A percentile compares a stretch with the other conserved stretches of the same genome.
phyloP scores from a whole-genome alignment of 2,113 vertebrate species.

The Mirounga angustirostris region DNA sequence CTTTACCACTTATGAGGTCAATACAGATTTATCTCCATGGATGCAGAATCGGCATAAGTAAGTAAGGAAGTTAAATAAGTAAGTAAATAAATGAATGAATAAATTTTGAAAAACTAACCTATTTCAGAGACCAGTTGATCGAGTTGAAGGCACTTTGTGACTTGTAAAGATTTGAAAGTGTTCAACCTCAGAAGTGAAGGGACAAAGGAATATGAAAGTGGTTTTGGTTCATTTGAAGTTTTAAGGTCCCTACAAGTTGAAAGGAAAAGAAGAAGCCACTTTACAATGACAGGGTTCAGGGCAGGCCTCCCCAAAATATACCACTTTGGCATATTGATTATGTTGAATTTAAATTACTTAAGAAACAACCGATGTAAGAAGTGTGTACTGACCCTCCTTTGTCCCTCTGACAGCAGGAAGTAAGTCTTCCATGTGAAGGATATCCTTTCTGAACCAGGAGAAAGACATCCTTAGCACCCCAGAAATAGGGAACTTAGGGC shows the following conservation, averaged over 20 bases:
- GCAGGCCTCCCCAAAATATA: background rate
- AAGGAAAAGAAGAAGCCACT: background rate
- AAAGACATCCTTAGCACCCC: background rate
- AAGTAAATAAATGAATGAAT: background rate
- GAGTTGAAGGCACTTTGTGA: background rate
- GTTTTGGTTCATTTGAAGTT: background rate
- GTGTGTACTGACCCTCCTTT: background rate
- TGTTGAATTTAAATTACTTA: background rate
- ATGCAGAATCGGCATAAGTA: background rate
- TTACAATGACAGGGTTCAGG: background rate
- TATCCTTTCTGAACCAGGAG: background rate
- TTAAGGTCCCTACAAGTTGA: background rate
- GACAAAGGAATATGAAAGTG: background rate
- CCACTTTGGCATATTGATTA: background rate
- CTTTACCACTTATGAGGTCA: background rate
- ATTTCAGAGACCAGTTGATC: constrained; percentile 17
- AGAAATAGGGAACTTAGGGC: background rate
- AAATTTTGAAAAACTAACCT: background rate
- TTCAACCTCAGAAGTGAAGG: background rate
- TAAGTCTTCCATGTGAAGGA: background rate
- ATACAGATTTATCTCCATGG: background rate
- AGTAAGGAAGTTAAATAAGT: background rate
- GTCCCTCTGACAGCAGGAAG: background rate
- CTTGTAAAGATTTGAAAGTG: background rate
- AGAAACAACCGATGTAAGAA: background rate